Base-by-base conservation (phyloP, 2,888 invertebrate species). In the Iphiclides podalirius region DNA sequence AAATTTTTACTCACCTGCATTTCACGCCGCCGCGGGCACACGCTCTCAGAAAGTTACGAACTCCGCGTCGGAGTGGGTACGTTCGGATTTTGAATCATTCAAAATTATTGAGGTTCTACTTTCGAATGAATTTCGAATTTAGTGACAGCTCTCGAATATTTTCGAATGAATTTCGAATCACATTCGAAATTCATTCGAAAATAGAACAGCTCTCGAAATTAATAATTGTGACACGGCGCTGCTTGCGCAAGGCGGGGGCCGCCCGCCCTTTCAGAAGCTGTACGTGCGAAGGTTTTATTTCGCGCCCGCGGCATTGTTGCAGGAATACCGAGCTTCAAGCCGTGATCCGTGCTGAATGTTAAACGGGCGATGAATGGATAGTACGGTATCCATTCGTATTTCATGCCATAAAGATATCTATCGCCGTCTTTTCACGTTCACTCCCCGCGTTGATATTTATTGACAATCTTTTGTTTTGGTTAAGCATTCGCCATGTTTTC, bases 221-320 rank as follows among this genome's bases (percentile, higher is more conserved):
- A 38, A 67, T 71, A 43, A 38, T 14, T 39, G 28, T 33, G 42
- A 23, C 66, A 67, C 63, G 60, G 66, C 68, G 60, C 61, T 60
- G 63, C 75, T 76, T 71, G 72, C 67, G 70, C 70, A 73, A 74
- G 75, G n/a, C n/a, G 72, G 67, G 72, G 73, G 70, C 78, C 78
- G 73, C 72, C 70, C 67, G 71, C 20, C 75, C 75, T 81, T 83
- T 85, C 77, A 79, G n/a, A n/a, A n/a, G 68, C 64, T 70, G 78
- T 74, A 84, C 86, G 84, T 80, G 85, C 75, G 70, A 72, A 73
- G 83, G 77, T 86, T 86, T 86, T 84, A 85, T 85, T 85, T 84
- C 73, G 77, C 75, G 69, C 68, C 35, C 39, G 60, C 67, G 72
- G 79, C 76, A 83, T 83, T 85, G 84, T 83, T 79, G 76, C 79